These are phyloP conservation scores for Anser cygnoides DNA, from an alignment of 2,113 vertebrate genomes.

Conservation along the genomic window DNA sequence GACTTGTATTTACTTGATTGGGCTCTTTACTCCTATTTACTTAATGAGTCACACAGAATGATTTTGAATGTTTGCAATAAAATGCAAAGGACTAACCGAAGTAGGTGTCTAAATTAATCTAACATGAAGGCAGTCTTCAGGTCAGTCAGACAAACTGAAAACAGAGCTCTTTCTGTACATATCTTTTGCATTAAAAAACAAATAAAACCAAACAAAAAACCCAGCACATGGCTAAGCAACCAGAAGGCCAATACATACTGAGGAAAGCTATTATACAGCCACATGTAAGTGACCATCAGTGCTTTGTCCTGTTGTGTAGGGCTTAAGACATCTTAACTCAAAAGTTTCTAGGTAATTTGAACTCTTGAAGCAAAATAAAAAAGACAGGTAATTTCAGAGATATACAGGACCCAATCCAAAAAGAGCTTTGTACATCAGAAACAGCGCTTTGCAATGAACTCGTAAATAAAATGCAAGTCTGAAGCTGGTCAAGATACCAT, in stretches of 20 bases:
- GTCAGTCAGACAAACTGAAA: not conserved
- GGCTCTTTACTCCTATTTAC: not conserved
- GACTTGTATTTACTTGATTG: not conserved
- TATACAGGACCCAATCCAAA: slow-evolving; percentile 21
- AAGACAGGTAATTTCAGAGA: slow-evolving; percentile 55
- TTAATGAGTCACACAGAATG: not conserved
- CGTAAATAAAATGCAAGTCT: slow-evolving; percentile 8
- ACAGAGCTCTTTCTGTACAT: not conserved
- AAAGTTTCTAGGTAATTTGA: not conserved
- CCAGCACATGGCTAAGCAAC: not conserved
- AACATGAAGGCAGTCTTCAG: not conserved
- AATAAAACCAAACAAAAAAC: not conserved
- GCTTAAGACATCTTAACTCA: not conserved
- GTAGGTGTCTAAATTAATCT: not conserved
- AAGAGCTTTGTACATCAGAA: slow-evolving; percentile 26
- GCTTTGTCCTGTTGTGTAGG: not conserved
- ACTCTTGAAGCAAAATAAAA: slow-evolving; percentile 34
- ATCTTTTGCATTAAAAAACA: not conserved
- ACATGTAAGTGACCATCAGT: not conserved
- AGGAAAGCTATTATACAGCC: not conserved
- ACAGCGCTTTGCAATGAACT: not conserved
- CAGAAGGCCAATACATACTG: not conserved
- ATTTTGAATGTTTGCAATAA: not conserved
- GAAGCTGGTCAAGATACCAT: slow-evolving; percentile 11
- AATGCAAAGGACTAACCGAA: slow-evolving; percentile 27